Percentiles rank a stretch among this genome's conserved stretches.
Evolutionary conservation across 2,113 vertebrate species (phyloP).

Genomic region (Varanus komodoensis): DNA sequence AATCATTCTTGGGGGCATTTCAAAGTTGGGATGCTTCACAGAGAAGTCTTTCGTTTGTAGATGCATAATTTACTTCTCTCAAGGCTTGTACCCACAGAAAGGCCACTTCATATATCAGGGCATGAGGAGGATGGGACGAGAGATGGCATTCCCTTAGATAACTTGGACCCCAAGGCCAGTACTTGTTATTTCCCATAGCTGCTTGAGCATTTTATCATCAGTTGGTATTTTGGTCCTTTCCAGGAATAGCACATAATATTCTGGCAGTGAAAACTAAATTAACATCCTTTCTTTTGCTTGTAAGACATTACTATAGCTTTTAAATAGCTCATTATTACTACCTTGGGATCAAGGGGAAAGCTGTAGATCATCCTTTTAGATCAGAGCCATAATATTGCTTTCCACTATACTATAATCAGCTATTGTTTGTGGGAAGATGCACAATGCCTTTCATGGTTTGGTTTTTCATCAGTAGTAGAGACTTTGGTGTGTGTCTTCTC

Average conservation of each 20-base stretch:
- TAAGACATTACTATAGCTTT: neutral
- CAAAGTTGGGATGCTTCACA: no score
- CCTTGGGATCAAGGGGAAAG: neutral
- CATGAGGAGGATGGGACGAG: no score
- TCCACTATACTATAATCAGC: neutral
- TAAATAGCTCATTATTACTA: neutral
- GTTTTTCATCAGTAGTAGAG: neutral
- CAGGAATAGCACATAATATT: neutral
- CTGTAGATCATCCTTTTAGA: neutral
- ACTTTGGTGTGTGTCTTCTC: neutral
- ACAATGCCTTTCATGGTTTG: neutral
- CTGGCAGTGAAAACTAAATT: neutral
- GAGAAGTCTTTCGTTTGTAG: no score
- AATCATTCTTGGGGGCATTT: no score
- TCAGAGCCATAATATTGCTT: neutral
- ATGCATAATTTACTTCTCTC: no score
- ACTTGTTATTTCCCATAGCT: neutral
- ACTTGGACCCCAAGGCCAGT: no score
- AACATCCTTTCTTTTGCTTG: neutral
- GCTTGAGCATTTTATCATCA: neutral
- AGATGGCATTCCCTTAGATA: no score
- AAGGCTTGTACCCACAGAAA: no score
- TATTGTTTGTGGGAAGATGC: neutral
- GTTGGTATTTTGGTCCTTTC: slow-evolving; percentile 1
- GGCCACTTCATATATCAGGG: no score